A percentile compares a stretch with the other conserved stretches of the same genome.
Conservation (phyloP, 2,888 invertebrate genomes). For the Mellilla xanthometata region DNA sequence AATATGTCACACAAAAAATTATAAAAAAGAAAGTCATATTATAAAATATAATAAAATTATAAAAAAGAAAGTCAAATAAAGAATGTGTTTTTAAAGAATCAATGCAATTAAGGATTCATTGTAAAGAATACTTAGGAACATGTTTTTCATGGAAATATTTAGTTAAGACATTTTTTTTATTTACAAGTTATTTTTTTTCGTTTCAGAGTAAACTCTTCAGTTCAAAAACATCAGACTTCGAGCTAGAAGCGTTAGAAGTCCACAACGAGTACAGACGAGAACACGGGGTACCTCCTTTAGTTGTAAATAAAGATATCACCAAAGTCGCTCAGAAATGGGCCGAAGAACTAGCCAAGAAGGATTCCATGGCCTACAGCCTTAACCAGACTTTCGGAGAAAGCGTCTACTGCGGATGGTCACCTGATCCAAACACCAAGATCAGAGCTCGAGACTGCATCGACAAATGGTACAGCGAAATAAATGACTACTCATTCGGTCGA, state of each 20-base stretch:
- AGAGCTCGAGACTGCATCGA: slow-evolving; percentile 87
- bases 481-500: slow-evolving; percentile 85
- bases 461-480: slow-evolving; percentile 90
- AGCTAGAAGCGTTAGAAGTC: slow-evolving; percentile 65
- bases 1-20: no score
- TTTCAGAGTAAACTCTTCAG: slow-evolving; percentile 73
- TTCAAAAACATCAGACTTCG: slow-evolving; percentile 64
- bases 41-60: no score
- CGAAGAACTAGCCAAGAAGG: slow-evolving; percentile 84
- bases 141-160: no score
- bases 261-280: slow-evolving; percentile 73
- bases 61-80: no score
- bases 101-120: no score
- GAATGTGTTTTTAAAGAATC: no score
- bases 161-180: no score
- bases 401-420: slow-evolving; percentile 87
- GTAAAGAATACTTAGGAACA: no score
- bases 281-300: slow-evolving; percentile 71
- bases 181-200: slow-evolving; percentile 1
- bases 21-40: no score
- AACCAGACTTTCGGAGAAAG: slow-evolving; percentile 87
- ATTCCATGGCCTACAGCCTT: slow-evolving; percentile 85
- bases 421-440: slow-evolving; percentile 85
- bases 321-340: slow-evolving; percentile 88
- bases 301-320: slow-evolving; percentile 84